Conservation (phyloP, 1,140 invertebrate species). For the Diabrotica virgifera region DNA sequence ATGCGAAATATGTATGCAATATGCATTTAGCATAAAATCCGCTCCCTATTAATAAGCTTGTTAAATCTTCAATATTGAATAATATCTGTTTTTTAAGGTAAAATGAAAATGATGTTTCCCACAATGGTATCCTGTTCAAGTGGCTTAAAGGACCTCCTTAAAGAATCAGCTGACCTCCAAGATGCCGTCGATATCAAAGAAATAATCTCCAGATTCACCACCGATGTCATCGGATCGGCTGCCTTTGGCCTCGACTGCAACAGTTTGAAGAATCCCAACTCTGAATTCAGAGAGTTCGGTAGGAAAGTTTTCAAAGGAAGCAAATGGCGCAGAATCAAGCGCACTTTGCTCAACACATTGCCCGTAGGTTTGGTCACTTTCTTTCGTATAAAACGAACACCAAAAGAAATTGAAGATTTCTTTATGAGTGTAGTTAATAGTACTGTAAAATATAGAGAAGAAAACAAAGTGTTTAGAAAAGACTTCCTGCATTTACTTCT, state of each 20-base stretch:
- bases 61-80: not conserved
- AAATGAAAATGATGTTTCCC: conserved; percentile 51
- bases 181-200: conserved; percentile 51
- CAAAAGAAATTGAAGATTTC: conserved; percentile 5
- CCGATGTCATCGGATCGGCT: conserved; percentile 56
- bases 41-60: too few species aligned
- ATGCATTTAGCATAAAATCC: too few species aligned
- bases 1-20: too few species aligned
- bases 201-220: conserved; percentile 53
- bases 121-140: conserved; percentile 27
- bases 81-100: conserved; percentile 28
- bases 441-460: conserved; percentile 43
- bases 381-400: conserved; percentile 3
- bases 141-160: conserved; percentile 48
- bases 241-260: conserved; percentile 59
- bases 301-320: conserved; percentile 33
- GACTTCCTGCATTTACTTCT: conserved; percentile 55
- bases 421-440: conserved; percentile 14
- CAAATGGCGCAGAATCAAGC: conserved; percentile 6
- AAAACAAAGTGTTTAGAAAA: conserved; percentile 50
- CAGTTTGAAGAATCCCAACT: conserved; percentile 52
- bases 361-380: conserved; percentile 11
- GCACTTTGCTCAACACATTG: conserved; percentile 6
- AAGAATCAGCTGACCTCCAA: conserved; percentile 24
- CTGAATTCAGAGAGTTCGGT: conserved; percentile 46